A percentile compares a stretch with the other conserved stretches of the same genome.
phyloP scores from a whole-genome alignment of 30 jellyfish, hydroid and myxozoan species.

The Mastigias papua region DNA sequence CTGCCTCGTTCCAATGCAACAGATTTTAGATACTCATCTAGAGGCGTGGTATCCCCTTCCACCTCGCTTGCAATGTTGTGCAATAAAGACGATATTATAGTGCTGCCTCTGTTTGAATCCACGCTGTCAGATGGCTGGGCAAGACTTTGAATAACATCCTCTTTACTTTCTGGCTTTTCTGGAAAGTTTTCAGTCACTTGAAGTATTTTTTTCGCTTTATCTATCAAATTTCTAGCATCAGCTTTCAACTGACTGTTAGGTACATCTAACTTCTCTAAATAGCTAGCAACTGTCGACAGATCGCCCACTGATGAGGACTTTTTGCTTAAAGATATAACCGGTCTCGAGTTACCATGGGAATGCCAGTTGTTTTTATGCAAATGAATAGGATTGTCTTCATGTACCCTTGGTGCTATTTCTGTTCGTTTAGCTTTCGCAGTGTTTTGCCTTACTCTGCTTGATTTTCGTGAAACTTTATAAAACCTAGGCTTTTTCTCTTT shows the following conservation, averaged over 20 bases:
- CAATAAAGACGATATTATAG: conserved; percentile 21
- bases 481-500: not conserved
- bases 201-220: conserved; percentile 18
- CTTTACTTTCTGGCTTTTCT: not conserved
- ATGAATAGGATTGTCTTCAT: not conserved
- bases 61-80: conserved; percentile 52
- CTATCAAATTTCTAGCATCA: conserved; percentile 18
- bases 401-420: not conserved
- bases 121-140: conserved; percentile 19
- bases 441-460: not conserved
- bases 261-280: conserved; percentile 13
- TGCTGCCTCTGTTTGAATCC: conserved; percentile 27
- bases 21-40: conserved; percentile 46
- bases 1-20: not conserved
- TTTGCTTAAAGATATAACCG: not conserved
- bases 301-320: conserved; percentile 22
- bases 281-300: not conserved
- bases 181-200: not conserved
- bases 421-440: not conserved
- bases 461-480: not conserved
- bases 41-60: conserved; percentile 45
- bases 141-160: conserved; percentile 39
- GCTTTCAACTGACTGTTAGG: conserved; percentile 41
- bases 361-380: conserved; percentile 31
- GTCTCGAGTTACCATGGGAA: conserved; percentile 13